Base-by-base conservation (phyloP, 2,888 invertebrate genomes). In the Chrysotoxum bicinctum region DNA sequence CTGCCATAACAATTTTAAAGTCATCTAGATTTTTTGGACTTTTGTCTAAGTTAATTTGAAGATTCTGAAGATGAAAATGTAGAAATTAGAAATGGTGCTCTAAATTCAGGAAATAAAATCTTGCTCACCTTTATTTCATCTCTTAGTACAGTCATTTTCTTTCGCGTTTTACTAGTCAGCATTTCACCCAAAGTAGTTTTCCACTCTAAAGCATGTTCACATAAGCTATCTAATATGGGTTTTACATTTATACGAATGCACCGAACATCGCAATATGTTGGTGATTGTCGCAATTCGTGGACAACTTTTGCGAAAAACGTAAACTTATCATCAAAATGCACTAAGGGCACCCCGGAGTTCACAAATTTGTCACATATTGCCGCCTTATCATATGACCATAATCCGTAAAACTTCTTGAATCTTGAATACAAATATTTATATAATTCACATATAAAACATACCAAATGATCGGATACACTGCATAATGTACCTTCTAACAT, bases 1-100 rank as follows among this genome's bases (percentile, higher is more conserved):
- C 95, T 87, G 95, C 95, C 95, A 98, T 95, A 3, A 98, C 96
- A 79, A 94, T 92, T 91, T 97, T 98, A 89, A 98, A 96, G 89
- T 96, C 95, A 72, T 96, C 96, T 52, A 98, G 91, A 6, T 95
- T 95, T 88, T 94, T 95, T 37, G 98, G 96, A 69, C 95, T 95
- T 90, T 95, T 94, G 88, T 97, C 95, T 35, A 98, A 93, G 69
- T 96, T 95, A 74, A 91, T 90, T 50, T 94, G 94, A 56, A 95
- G 94, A 19, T 92, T 90, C 91, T 91, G 82, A 7, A 43, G n/a
- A n/a, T 2, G 43, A 56, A 62, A 64, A 32, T 16, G 9, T 14
- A 37, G 5, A 30, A 26, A n/a, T 37, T 2, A 16, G 16, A 16
- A 43, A 6, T 7, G 7, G n/a, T n/a, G n/a, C 2, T 40, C 2